Percentiles rank a stretch among this genome's conserved stretches.
These are phyloP conservation scores for Triplophysa siluroides DNA, from an alignment of 2,113 vertebrate genomes.

Conservation along the genomic window DNA sequence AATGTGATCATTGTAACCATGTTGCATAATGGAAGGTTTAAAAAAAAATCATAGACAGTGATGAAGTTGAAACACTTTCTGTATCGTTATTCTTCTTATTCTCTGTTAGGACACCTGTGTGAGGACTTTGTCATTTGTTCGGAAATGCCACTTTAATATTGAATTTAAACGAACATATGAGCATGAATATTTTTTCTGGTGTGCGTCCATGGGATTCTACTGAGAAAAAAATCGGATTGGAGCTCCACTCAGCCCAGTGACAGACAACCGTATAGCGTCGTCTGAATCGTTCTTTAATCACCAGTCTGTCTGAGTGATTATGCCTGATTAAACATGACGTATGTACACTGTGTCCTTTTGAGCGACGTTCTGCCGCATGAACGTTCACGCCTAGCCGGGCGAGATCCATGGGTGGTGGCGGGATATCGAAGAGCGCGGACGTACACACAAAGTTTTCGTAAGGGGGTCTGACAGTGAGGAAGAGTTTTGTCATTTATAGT, in stretches of 20 bases:
- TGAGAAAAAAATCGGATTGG: constrained; percentile 5
- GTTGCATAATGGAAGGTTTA: too few relatives aligned
- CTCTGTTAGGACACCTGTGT: too few relatives aligned
- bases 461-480: constrained; percentile 38
- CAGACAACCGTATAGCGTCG: constrained; percentile 24
- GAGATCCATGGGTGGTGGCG: neutral
- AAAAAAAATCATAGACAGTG: neutral
- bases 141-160: too few relatives aligned
- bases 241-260: constrained; percentile 36
- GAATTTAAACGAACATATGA: too few relatives aligned
- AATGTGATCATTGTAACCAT: too few relatives aligned
- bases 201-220: neutral
- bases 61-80: too few relatives aligned
- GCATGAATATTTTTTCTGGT: too few relatives aligned
- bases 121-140: too few relatives aligned
- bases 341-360: constrained; percentile 39
- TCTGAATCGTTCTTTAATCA: constrained; percentile 48
- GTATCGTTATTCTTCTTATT: too few relatives aligned
- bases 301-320: constrained; percentile 49
- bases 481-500: constrained; percentile 65
- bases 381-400: constrained; percentile 34
- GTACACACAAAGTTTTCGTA: neutral
- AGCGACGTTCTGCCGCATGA: constrained; percentile 20
- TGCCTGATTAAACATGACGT: constrained; percentile 47
- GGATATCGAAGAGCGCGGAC: neutral